phyloP scores from a whole-genome alignment of 2,797 vertebrate species.

The Notamacropus eugenii region DNA sequence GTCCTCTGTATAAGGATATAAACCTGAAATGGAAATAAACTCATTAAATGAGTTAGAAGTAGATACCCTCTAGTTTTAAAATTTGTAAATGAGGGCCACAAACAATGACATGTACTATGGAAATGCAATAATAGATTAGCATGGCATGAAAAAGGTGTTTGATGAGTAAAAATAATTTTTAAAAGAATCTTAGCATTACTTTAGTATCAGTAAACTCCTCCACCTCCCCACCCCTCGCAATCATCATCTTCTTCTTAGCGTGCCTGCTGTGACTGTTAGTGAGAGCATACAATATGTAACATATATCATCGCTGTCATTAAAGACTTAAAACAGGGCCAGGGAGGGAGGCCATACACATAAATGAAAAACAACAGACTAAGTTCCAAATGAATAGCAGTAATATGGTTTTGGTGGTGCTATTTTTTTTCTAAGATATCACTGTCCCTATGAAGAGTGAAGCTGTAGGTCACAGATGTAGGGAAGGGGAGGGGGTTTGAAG shows the following conservation, averaged over 20 bases:
- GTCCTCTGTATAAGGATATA: conserved; percentile 95
- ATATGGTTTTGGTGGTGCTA: not conserved
- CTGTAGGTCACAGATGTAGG: not conserved
- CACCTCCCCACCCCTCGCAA: not conserved
- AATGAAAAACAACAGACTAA: not conserved
- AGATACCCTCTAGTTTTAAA: not conserved
- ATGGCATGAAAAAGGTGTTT: not conserved
- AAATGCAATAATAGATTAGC: not conserved
- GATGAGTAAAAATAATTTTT: not conserved
- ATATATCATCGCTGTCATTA: not conserved
- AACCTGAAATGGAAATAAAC: conserved; percentile 88
- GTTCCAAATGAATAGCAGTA: not conserved
- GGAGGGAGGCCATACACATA: not conserved
- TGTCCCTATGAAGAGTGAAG: not conserved
- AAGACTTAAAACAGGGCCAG: not conserved
- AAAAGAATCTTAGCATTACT: not conserved
- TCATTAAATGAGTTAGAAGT: conserved; percentile 59
- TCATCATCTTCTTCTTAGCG: not conserved
- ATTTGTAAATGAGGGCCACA: not conserved
- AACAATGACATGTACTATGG: not conserved
- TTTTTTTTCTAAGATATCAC: not conserved
- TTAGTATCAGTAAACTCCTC: not conserved
- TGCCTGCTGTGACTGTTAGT: not conserved
- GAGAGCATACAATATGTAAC: not conserved
- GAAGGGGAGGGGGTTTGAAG: too few species aligned